phyloP scores from a whole-genome alignment of 2,113 vertebrate genomes.

The Megaceryle maxima region DNA sequence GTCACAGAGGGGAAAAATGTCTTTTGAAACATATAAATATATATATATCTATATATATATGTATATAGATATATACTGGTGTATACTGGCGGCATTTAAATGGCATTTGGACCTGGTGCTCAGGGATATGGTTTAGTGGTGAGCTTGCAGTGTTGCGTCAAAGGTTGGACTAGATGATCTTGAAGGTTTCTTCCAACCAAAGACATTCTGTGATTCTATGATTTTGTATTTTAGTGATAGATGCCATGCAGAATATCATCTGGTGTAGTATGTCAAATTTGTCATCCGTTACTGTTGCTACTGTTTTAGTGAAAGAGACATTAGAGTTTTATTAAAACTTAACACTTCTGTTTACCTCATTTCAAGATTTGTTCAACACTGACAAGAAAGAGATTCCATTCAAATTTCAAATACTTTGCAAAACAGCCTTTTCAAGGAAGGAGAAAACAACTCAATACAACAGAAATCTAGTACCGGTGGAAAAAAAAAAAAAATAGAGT shows the following conservation, averaged over 20 bases:
- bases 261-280: neutral
- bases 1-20: neutral
- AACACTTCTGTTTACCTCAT: neutral
- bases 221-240: neutral
- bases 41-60: neutral
- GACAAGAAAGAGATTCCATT: neutral
- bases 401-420: neutral
- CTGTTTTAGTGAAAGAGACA: neutral
- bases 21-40: neutral
- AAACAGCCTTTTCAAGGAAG: neutral
- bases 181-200: too few relatives aligned
- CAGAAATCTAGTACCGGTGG: neutral
- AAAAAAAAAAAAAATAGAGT: neutral
- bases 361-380: neutral
- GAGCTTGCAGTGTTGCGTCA: too few relatives aligned
- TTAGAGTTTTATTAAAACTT: neutral
- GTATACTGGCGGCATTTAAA: too few relatives aligned
- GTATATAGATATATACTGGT: fast-evolving
- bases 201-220: too few relatives aligned
- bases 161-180: too few relatives aligned
- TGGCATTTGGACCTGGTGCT: too few relatives aligned
- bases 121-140: too few relatives aligned
- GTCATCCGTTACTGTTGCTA: neutral
- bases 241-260: neutral
- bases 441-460: neutral